Base-by-base conservation (phyloP, 2,113 vertebrate species). In the Caranx ignobilis region DNA sequence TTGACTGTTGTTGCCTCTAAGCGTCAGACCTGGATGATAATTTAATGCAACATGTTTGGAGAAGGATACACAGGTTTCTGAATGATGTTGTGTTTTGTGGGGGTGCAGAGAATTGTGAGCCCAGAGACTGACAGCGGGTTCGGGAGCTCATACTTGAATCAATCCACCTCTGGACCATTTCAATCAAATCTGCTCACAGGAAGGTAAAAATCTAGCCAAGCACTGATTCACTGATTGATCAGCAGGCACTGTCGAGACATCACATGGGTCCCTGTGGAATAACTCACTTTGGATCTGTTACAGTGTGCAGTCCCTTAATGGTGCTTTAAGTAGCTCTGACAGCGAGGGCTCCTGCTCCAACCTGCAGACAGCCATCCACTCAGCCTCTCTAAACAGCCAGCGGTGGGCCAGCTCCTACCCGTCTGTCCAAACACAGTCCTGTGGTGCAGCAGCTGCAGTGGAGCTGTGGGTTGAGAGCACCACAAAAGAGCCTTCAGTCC, bases 101-200 rank as follows among this genome's bases (percentile, higher is more conserved):
- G 21, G 26, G n/a, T 85, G 65, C 90, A 95, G 95, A 90, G 81
- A 66, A 83, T 89, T 41, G 86, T 87, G 48, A 92, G 87, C 74
- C 86, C 89, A 5, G 93, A 95, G 73, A 92, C 91, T 60, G 94
- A 94, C 82, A 91, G 94, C 8, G 89, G 93, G 11, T 87, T 92
- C 80, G 93, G 93, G 56, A 89, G 89, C 39, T 94, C 92, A 45
- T 82, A 91, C 77, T 87, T 88, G 83, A 91, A 85, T 77, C 91
- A 86, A 5, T 93, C 82, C 0, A 45, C 73, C 21, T 79, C 81
- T 16, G 91, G 85, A 77, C n/a, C 76, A 55, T 81, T 85, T 65
- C 86, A 89, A n/a, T 47, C 85, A 54, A 74, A 87, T 81, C 60
- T 79, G 15, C 62, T 80, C 31, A 59, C 75, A 81, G 87, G 90